Evolutionary conservation across 2,797 vertebrate species (phyloP), one percentile per base, ranked within the genome.

Genomic region (Chiroxiphia lanceolata): DNA sequence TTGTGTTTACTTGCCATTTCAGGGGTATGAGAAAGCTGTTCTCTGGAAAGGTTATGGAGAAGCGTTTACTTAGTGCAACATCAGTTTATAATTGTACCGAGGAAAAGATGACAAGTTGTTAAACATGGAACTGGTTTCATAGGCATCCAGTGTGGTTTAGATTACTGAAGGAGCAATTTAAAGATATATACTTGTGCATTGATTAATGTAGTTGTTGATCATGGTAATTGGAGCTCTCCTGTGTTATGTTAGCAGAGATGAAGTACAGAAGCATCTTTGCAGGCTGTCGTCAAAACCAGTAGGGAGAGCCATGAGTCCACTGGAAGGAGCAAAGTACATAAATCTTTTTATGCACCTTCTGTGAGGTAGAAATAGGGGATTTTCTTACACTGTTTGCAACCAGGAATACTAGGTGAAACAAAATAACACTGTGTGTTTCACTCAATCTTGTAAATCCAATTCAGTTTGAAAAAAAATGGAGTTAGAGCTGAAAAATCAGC

Each of bases 251-350:
- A 86, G 54, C 33, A 59, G 70, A 77, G 53, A 53, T 34, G 10
- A 91, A 85, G 34, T 38, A 10, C 25, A 85, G 76, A 54, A 75
- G 26, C 51, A 56, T 72, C 85, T 96, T 90, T 97, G 91, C 91
- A 96, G 44, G 44, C 95, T 94, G 40, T 94, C 90, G 26, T 22
- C 63, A 90, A 72, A 96, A 69, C 96, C 95, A 96, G 95, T 56
- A 97, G 96, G 93, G 96, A 95, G 96, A 97, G 95, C 96, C 87
- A 0, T 86, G 89, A 96, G 94, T 88, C 95, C 90, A 90, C 83
- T 91, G 85, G 89, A 94, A 94, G 72, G 63, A 95, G 77, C 45
- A 83, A 83, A 89, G 56, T 67, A 93, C 36, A 69, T 91, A 88
- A 94, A 90, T 96, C 65, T 90, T 91, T 67, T 40, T 6, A 67